Percentiles rank a stretch among this genome's conserved stretches.
phyloP scores from a whole-genome alignment of 2,888 invertebrate species.

The Philonicus albiceps region DNA sequence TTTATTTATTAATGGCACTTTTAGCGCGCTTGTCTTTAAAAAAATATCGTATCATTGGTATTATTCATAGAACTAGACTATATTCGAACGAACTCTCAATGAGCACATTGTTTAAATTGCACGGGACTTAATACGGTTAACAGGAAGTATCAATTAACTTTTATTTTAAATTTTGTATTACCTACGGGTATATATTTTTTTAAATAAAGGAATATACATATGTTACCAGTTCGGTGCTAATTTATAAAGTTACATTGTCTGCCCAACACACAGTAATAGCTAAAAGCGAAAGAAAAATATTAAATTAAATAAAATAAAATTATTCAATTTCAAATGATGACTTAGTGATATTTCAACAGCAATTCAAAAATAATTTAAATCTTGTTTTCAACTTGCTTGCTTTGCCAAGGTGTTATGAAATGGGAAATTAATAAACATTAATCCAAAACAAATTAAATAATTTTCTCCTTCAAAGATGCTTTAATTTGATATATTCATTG shows the following conservation, averaged over 20 bases:
- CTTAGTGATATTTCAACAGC: conserved; percentile 17
- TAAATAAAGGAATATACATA: neutral
- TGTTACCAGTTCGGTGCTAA: neutral
- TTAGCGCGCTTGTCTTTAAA: no score
- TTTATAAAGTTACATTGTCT: neutral
- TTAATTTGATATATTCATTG: conserved; percentile 36
- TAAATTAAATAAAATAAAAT: neutral
- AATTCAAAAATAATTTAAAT: conserved; percentile 37
- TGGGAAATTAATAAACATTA: conserved; percentile 38
- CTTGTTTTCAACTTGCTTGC: conserved; percentile 38
- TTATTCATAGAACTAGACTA: no score
- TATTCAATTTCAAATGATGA: neutral
- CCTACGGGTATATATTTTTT: neutral
- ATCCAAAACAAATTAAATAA: conserved; percentile 22
- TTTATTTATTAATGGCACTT: no score
- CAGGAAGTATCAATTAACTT: no score
- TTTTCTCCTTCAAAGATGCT: conserved; percentile 32
- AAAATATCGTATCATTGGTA: no score
- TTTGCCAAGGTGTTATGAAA: conserved; percentile 35
- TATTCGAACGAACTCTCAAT: no score
- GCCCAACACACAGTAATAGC: neutral
- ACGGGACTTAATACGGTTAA: no score
- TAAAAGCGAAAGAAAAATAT: neutral
- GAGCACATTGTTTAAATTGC: no score
- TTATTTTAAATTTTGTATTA: no score